phyloP scores from a whole-genome alignment of 1,140 invertebrate genomes.

The Doryteuthis pealeii region DNA sequence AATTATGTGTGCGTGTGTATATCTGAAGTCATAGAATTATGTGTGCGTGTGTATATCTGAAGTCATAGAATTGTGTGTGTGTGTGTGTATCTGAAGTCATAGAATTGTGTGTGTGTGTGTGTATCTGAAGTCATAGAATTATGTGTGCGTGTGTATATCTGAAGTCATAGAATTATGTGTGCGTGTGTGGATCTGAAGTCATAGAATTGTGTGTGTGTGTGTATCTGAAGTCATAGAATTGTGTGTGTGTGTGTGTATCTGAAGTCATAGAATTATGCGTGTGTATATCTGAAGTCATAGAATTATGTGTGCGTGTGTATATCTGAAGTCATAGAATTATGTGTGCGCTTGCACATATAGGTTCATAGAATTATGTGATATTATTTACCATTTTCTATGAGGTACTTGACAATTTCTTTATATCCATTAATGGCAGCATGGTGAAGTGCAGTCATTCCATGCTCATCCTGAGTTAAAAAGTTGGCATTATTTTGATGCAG shows the following conservation, averaged over 20 bases:
- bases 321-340: neutral
- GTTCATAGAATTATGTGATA: neutral
- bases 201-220: neutral
- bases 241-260: neutral
- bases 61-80: too few species aligned
- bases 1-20: too few species aligned
- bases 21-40: too few species aligned
- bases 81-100: too few species aligned
- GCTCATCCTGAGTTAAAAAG: slow-evolving; percentile 79
- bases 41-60: too few species aligned
- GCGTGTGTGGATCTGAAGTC: neutral
- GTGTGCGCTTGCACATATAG: neutral
- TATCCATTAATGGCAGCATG: slow-evolving; percentile 82
- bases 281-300: neutral
- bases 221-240: neutral
- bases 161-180: neutral
- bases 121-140: too few species aligned
- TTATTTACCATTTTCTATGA: slow-evolving; percentile 71
- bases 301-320: neutral
- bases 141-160: too few species aligned
- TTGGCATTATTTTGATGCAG: slow-evolving; percentile 81
- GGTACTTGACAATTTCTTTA: slow-evolving; percentile 86
- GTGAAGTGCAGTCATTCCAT: slow-evolving; percentile 87
- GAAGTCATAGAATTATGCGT: neutral
- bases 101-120: too few species aligned